Conservation (phyloP, 2,797 vertebrate genomes). For the Scomberomorus guttatus region DNA sequence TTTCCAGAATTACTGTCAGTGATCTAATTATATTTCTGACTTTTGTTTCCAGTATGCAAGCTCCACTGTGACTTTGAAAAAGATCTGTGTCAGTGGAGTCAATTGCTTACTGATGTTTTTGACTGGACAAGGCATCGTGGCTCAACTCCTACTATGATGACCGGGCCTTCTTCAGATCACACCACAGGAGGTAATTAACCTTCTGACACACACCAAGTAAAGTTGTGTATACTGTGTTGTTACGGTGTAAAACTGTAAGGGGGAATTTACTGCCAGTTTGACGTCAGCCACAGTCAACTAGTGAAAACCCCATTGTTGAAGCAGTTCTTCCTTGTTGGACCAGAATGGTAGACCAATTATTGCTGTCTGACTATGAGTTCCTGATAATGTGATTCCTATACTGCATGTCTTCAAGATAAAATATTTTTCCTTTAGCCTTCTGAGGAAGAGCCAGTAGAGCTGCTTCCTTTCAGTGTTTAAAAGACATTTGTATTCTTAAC, state of each 20-base stretch:
- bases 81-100: slow-evolving; percentile 78
- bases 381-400: too few species aligned
- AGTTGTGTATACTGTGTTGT: neutral
- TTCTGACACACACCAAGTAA: neutral
- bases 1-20: neutral
- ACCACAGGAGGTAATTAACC: slow-evolving; percentile 74
- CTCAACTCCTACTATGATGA: slow-evolving; percentile 71
- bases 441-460: too few species aligned
- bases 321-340: neutral
- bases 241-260: neutral
- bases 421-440: too few species aligned
- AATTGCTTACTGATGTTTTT: slow-evolving; percentile 74
- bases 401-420: too few species aligned
- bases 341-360: neutral
- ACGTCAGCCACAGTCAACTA: neutral
- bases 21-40: neutral
- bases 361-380: neutral
- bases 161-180: slow-evolving; percentile 79
- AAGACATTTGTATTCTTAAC: neutral
- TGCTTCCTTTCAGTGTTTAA: too few species aligned
- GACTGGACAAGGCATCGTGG: slow-evolving; percentile 79
- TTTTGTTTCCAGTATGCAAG: slow-evolving; percentile 60
- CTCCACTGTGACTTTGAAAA: slow-evolving; percentile 79
- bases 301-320: neutral
- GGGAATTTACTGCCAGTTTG: neutral